Evolutionary conservation across 2,888 invertebrate genomes (phyloP), one percentile per base, ranked within the genome.

Genomic region (Agrochola litura): DNA sequence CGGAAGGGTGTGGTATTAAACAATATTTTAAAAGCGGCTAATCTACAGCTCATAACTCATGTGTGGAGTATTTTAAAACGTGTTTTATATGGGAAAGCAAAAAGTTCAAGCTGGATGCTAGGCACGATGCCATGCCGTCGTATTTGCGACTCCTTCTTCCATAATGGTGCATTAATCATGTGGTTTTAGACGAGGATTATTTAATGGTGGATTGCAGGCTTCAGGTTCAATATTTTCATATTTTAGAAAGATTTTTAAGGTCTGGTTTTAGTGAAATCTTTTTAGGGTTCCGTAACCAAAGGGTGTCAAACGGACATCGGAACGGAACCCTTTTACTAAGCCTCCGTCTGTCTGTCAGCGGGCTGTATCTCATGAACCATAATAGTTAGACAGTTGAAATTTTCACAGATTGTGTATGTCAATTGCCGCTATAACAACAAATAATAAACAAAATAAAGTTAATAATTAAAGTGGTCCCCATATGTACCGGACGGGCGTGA

Each of bases 1-100:
- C 67, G 43, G 79, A 78, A 77, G 75, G 83, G 81, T 73, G 70
- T 79, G 77, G 81, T 79, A 76, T 72, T 76, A 80, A 87, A 86
- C 84, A 84, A 86, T 84, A 84, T 86, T 82, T 86, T 84, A 80
- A 86, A 84, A 76, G 75, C 83, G 54, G 76, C 76, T 86, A 84
- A 87, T 86, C 86, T 87, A 52, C 65, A 79, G 64, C 68, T 80
- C 84, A 84, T 87, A 80, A 86, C 63, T 86, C 86, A 86, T 76
- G 65, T 76, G 79, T 69, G 61, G 76, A 76, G 58, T 79, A 83
- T 86, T 84, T 79, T 71, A 86, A 84, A 84, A 70, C 77, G 58
- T 81, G 79, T 74, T 87, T 84, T 80, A 73, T 86, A 67, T 65
- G 41, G 56, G 37, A 81, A 85, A 76, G 87, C 78, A 87, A 85